Percentiles rank a stretch among this genome's conserved stretches.
These are phyloP conservation scores for Teinopalpus imperialis DNA, from an alignment of 2,888 invertebrate genomes.

Conservation along the genomic window DNA sequence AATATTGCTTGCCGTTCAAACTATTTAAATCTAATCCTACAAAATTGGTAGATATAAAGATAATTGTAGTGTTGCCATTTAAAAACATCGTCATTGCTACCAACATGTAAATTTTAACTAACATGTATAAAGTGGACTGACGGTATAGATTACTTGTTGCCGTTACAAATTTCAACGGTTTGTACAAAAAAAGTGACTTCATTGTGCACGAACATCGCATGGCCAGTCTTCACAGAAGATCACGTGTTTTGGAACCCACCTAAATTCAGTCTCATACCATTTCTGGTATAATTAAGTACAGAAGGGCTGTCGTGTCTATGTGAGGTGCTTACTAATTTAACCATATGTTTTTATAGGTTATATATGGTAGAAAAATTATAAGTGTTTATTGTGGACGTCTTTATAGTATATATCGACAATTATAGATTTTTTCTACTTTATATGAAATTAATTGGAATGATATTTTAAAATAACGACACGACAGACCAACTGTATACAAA, in stretches of 20 bases:
- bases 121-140: not conserved
- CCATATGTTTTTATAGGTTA: too few relatives aligned
- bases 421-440: too few relatives aligned
- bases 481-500: constrained; percentile 9
- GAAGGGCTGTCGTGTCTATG: constrained; percentile 16
- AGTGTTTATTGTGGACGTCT: too few relatives aligned
- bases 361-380: too few relatives aligned
- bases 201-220: constrained; percentile 68
- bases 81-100: not conserved
- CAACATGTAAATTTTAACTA: not conserved
- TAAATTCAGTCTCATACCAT: constrained; percentile 52
- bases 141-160: constrained; percentile 7
- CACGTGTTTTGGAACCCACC: constrained; percentile 53
- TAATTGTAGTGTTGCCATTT: constrained; percentile 6
- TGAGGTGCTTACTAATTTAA: not conserved
- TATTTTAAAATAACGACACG: too few relatives aligned
- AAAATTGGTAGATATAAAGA: too few relatives aligned
- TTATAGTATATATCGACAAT: too few relatives aligned
- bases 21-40: too few relatives aligned
- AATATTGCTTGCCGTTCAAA: too few relatives aligned
- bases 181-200: constrained; percentile 78
- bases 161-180: constrained; percentile 39
- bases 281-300: constrained; percentile 25
- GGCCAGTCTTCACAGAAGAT: constrained; percentile 70
- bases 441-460: too few relatives aligned